Percentiles rank a stretch among this genome's conserved stretches.
phyloP scores from a whole-genome alignment of 2,113 vertebrate genomes.

The Lampris megalopsis region DNA sequence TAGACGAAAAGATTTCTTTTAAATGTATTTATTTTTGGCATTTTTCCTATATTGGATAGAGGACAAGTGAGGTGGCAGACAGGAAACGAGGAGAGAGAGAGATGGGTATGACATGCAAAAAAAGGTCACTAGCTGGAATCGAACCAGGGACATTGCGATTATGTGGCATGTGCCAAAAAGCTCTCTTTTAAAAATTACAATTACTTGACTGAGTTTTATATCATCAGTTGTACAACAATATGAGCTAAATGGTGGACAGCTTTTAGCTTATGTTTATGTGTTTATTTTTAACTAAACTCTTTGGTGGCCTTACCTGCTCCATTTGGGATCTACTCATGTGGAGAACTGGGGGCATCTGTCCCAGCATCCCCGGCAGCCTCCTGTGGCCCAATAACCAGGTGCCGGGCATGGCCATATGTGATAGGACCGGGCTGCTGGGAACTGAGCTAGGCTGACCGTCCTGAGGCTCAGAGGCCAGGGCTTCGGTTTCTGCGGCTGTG shows the following conservation, averaged over 20 bases:
- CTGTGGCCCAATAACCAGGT: conserved; percentile 84
- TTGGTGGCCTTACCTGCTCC: conserved; percentile 84
- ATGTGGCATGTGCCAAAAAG: too few species aligned
- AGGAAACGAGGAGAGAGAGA: too few species aligned
- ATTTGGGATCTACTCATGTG: conserved; percentile 86
- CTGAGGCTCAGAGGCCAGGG: conserved; percentile 58
- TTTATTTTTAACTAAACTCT: not conserved
- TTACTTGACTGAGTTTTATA: too few species aligned
- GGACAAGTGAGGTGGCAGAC: too few species aligned
- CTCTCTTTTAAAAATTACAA: too few species aligned
- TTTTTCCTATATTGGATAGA: too few species aligned
- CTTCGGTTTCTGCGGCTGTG: conserved; percentile 27
- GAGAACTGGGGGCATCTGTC: conserved; percentile 85
- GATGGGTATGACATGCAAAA: too few species aligned
- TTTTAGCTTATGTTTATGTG: not conserved
- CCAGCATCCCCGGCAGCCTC: conserved; percentile 87
- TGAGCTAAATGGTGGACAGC: not conserved
- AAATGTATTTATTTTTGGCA: too few species aligned
- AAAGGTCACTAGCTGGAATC: too few species aligned
- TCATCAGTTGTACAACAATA: too few species aligned
- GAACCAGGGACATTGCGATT: too few species aligned
- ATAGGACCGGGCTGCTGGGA: conserved; percentile 83
- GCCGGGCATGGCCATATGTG: conserved; percentile 80
- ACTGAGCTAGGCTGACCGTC: conserved; percentile 73
- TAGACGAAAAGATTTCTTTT: too few species aligned